phyloP scores from a whole-genome alignment of 2,113 vertebrate species.

The Tylochromis polylepis region DNA sequence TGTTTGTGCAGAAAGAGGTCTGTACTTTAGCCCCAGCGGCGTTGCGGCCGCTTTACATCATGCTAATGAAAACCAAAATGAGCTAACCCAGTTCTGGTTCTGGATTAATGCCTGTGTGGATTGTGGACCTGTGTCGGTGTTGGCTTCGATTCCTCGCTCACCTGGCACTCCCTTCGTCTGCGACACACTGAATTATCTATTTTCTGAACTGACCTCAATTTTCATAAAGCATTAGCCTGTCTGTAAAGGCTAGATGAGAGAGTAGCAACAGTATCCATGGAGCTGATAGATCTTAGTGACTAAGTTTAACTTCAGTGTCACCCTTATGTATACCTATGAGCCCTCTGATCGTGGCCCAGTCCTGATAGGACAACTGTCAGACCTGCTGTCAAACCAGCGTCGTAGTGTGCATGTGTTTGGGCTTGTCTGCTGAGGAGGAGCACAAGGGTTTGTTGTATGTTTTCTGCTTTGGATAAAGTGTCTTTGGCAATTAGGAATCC shows the following conservation, averaged over 20 bases:
- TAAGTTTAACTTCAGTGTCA: neutral
- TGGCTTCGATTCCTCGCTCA: neutral
- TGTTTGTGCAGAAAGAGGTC: neutral
- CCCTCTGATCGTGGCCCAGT: constrained; percentile 8
- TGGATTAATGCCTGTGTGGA: neutral
- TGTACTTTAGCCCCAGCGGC: neutral
- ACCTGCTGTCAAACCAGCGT: neutral
- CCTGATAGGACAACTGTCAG: neutral
- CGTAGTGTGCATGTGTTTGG: constrained; percentile 45
- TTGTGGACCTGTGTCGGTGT: neutral
- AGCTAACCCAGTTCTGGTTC: constrained; percentile 3
- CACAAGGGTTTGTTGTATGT: neutral
- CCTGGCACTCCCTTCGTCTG: constrained; percentile 25
- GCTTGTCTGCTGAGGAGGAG: constrained; percentile 9
- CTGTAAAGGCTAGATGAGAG: neutral
- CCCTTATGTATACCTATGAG: neutral
- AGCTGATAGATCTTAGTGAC: neutral
- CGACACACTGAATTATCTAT: constrained; percentile 4
- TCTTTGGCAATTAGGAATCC: neutral
- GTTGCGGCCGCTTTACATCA: neutral
- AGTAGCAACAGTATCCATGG: neutral
- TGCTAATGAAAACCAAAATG: constrained; percentile 12
- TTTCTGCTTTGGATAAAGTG: neutral
- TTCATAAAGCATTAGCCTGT: neutral
- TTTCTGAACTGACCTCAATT: constrained; percentile 40